These are phyloP conservation scores for Mamestra configurata DNA, from an alignment of 1,140 invertebrate genomes.

Conservation along the genomic window DNA sequence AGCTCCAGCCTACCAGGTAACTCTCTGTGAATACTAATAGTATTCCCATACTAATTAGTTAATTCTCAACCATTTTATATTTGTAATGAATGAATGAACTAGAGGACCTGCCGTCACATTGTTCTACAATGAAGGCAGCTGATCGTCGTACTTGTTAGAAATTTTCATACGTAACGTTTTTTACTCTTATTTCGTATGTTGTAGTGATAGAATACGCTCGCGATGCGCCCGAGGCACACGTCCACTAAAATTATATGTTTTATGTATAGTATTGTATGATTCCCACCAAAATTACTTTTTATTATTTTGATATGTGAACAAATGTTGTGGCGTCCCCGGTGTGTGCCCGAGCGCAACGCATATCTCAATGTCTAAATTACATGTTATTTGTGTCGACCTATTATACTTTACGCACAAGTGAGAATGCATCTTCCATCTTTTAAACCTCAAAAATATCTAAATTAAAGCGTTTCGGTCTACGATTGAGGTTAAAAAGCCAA, in stretches of 20 bases:
- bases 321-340: slow-evolving; percentile 11
- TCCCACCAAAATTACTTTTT: slow-evolving; percentile 47
- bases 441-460: slow-evolving; percentile 58
- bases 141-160: slow-evolving; percentile 62
- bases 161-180: slow-evolving; percentile 75
- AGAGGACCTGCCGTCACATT: slow-evolving; percentile 55
- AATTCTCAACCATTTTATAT: slow-evolving; percentile 24
- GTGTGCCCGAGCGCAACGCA: background rate
- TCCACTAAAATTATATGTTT: slow-evolving; percentile 29
- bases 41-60: slow-evolving; percentile 18
- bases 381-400: slow-evolving; percentile 58
- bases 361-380: slow-evolving; percentile 59
- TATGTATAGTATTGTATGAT: slow-evolving; percentile 48
- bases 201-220: slow-evolving; percentile 47
- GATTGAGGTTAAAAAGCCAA: slow-evolving; percentile 75
- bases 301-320: slow-evolving; percentile 27
- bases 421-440: slow-evolving; percentile 70
- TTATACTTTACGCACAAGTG: slow-evolving; percentile 76
- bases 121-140: slow-evolving; percentile 34
- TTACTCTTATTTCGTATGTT: slow-evolving; percentile 68
- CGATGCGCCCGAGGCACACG: slow-evolving; percentile 22
- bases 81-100: slow-evolving; percentile 5
- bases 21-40: slow-evolving; percentile 31
- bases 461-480: slow-evolving; percentile 60
- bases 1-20: slow-evolving; percentile 12